Evolutionary conservation across 37 sponge, comb jelly and placozoan species (phyloP).

Genomic region (Hormiphora californensis): DNA sequence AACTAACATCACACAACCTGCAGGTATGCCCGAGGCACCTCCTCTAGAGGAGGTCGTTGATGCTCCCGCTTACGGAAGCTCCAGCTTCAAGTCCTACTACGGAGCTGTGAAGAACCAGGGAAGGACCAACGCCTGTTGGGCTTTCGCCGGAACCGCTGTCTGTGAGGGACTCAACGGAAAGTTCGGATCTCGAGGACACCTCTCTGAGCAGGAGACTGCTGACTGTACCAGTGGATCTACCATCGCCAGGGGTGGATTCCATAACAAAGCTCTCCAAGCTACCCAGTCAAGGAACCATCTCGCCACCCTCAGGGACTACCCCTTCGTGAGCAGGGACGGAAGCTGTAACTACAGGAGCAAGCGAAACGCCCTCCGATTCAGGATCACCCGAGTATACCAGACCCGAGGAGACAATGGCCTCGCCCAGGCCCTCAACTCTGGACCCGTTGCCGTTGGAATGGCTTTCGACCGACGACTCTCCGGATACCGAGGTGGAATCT

Average conservation of each 20-base stretch:
- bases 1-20: too few species aligned
- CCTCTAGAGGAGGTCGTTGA: background rate
- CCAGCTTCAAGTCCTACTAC: background rate
- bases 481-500: background rate
- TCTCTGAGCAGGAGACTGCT: slow-evolving; percentile 10
- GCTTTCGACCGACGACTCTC: background rate
- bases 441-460: slow-evolving; percentile 10
- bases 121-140: slow-evolving; percentile 5
- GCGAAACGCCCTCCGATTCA: background rate
- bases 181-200: too few species aligned
- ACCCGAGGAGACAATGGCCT: background rate
- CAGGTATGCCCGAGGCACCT: too few species aligned
- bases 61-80: background rate
- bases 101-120: background rate
- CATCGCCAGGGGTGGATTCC: background rate
- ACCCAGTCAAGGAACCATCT: background rate
- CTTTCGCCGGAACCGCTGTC: slow-evolving; percentile 18
- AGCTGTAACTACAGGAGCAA: background rate
- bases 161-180: background rate
- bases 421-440: background rate
- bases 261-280: slow-evolving; percentile 9
- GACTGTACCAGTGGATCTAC: background rate
- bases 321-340: background rate
- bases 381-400: background rate
- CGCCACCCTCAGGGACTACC: background rate